Evolutionary conservation across 2,797 vertebrate genomes (phyloP), one percentile per base, ranked within the genome.

Genomic region (Antrozous pallidus): DNA sequence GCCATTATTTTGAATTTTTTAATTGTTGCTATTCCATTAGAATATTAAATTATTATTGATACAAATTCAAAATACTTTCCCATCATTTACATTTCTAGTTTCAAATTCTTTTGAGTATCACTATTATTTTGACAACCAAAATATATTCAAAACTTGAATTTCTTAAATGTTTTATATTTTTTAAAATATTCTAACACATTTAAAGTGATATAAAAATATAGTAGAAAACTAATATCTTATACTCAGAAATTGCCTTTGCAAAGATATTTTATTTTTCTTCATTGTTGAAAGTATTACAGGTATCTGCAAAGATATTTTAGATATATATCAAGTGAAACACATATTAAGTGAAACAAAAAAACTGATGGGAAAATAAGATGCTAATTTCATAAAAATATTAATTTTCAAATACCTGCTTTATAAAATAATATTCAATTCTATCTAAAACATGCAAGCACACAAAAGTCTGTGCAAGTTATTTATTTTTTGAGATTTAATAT

Each of bases 401-500:
- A 36, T 69, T 22, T 38, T 33, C 10, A 69, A 69, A 22, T 69
- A 38, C 10, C 16, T 36, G 18, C 65, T 82, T 95, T 26, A 36
- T 47, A 92, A 93, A 96, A 54, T 86, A 77, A 61, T 83, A 38
- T 82, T 92, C 85, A 83, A 40, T 14, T 87, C 22, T 47, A 61
- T 38, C 13, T 77, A 93, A 90, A 26, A 22, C 54, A 74, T 92
- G 13, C 1, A 88, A 88, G 24, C 56, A 54, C 5, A 18, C n/a
- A 56, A 80, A 94, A 38, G 13, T 83, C 67, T 90, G 20, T 71
- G 54, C 17, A 78, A 93, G 90, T 86, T 88, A 75, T 93, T 81
- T 63, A 91, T 95, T 94, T 90, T 88, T 56, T 85, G 81, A 94
- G 61, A 80, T 84, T 93, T 87, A 75, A 73, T 96, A 36, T 93